Conservation (phyloP, 1,140 invertebrate species). For the Heterodera schachtii region DNA sequence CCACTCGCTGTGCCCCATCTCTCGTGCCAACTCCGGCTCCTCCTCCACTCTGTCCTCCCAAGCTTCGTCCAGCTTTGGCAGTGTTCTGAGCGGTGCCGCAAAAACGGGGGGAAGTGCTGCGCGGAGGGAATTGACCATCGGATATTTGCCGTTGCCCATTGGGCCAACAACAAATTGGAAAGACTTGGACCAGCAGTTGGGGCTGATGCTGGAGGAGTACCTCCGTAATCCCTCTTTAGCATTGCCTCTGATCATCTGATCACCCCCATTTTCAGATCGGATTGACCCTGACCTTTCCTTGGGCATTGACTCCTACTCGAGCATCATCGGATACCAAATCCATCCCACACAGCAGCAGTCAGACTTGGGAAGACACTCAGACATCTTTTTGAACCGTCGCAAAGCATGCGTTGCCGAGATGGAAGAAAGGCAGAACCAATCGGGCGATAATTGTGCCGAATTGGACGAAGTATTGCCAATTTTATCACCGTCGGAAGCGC, state of each 20-base stretch:
- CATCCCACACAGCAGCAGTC: conserved; percentile 11
- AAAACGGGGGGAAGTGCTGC: neutral
- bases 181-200: conserved; percentile 84
- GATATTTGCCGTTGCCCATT: conserved; percentile 69
- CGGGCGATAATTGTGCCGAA: neutral
- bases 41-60: conserved; percentile 36
- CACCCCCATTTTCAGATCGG: conserved; percentile 65
- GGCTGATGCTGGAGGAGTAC: conserved; percentile 90
- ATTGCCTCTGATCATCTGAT: neutral
- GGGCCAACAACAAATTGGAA: conserved; percentile 74
- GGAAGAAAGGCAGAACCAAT: neutral
- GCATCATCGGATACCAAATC: conserved; percentile 87
- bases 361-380: neutral
- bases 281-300: conserved; percentile 88
- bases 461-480: conserved; percentile 18
- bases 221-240: conserved; percentile 69
- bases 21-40: conserved; percentile 30
- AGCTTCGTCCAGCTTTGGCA: conserved; percentile 25
- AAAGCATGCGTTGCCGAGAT: conserved; percentile 40
- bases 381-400: conserved; percentile 10
- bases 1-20: conserved; percentile 18
- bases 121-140: conserved; percentile 73
- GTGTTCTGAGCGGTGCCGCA: conserved; percentile 10
- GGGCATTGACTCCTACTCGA: conserved; percentile 77
- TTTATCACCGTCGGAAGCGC: conserved; percentile 16